Evolutionary conservation across 2,113 vertebrate species (phyloP), one percentile per base, ranked within the genome.

Genomic region (Elgaria multicarinata): DNA sequence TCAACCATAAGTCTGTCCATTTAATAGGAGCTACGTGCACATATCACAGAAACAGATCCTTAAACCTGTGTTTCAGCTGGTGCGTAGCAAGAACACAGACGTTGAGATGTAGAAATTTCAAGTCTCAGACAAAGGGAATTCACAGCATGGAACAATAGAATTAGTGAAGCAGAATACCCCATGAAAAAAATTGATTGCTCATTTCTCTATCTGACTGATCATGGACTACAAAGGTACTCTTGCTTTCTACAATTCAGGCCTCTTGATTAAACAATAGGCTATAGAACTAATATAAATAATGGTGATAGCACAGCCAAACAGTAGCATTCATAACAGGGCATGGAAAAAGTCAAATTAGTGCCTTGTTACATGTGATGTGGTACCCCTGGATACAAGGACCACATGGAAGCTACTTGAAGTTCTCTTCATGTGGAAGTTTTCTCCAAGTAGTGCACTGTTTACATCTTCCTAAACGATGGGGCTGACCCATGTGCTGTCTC

Each of bases 1-100:
- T 97, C 90, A 90, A 3, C 91, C 55, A 18, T 93, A 89, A 91
- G 89, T 93, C 1, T 94, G 88, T 91, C 92, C 90, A 95, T 93
- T 95, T 94, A 95, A 96, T 95, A 91, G 87, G 88, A 96, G 83
- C 94, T 90, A 89, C 81, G 94, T 78, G 85, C 93, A 95, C 82
- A 76, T 83, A 95, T 93, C 86, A 89, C 83, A 95, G 91, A 95
- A 96, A 95, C 83, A 95, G 83, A 80, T 86, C 67, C 92, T 95
- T 96, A 92, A 92, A 94, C 93, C 91, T 88, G 88, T 92, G 36
- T 91, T 96, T 95, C 44, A 76, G 75, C 84, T 82, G 85, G 13
- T 62, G 75, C 0, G 75, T 82, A 93, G 62, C 87, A 89, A 79
- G 87, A 90, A 28, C 12, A 76, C 55, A 90, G 1, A 18, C 4